Evolutionary conservation across 2,113 vertebrate genomes (phyloP), one percentile per base, ranked within the genome.

Genomic region (Lipotes vexillifer): DNA sequence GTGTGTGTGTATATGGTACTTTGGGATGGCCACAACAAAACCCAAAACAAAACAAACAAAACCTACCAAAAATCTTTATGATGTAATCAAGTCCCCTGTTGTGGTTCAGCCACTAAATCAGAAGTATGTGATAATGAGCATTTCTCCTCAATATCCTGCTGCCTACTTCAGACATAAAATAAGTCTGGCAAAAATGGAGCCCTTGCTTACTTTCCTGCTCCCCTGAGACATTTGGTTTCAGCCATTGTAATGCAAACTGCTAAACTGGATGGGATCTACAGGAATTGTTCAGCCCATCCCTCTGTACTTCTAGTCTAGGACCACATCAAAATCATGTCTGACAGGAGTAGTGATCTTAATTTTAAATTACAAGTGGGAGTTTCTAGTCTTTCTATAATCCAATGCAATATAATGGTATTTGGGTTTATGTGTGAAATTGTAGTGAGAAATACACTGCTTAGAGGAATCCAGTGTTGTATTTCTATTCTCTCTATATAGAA

Each of bases 311-410:
- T 61, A 71, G 80, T 87, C 55, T 63, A 90, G 68, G n/a, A 77
- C 55, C 63, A 78, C 52, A 72, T 89, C 78, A 96, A 59, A 95
- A 80, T 87, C 17, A 63, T 61, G 27, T 93, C 69, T 90, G 41
- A 88, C 71, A 84, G 75, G 49, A 94, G 84, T 31, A n/a, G 38
- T 74, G 41, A 52, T 95, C 44, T 63, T 92, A 75, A 91, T 88
- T 97, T 93, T 81, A 90, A 97, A 89, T 77, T 81, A 90, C 38
- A 92, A 91, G 31, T 44, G 55, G 44, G 27, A 87, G 88, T 91
- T 88, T 75, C 66, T 89, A 78, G 57, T 93, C 55, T 96, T 93
- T 96, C 36, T 91, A n/a, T 88, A 96, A 77, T 52, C 85, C 36
- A 89, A 29, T 74, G 31, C 46, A 90, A 83, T 95, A 94, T 72